Evolutionary conservation across 2,888 invertebrate genomes (phyloP), one percentile per base, ranked within the genome.

Genomic region (Aelia acuminata): DNA sequence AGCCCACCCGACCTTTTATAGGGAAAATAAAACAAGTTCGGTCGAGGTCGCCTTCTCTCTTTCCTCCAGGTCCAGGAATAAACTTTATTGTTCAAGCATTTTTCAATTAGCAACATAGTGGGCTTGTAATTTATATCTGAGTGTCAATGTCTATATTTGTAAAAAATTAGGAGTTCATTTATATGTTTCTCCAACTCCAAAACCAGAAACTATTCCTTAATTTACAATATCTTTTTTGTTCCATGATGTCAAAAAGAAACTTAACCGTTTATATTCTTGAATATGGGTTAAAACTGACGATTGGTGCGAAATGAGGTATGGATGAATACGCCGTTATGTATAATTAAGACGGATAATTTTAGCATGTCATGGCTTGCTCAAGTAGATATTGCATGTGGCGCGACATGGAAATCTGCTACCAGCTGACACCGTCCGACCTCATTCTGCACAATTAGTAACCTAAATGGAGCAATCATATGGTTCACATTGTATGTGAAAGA

Each of bases 1-100:
- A 22, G 39, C 75, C 20, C 39, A n/a, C 39, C 20, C 39, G 75
- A 75, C 75, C 75, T 75, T 75, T 75, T 75, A 39, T 75, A 35
- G 75, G 8, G 75, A 75, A 75, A 75, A 75, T 75, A 75, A 75
- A 75, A 75, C 26, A 75, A 43, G 39, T 75, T 39, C 75, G 75
- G 75, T 39, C 75, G 75, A 75, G 75, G 75, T 39, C 75, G 75
- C 20, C 75, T 0, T 20, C 22, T 20, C 35, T 70, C 35, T 13
- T 8, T 57, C 11, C 1, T 11, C 26, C 26, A 57, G 26, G 26
- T 57, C 26, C 26, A 57, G 57, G 8, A 57, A 57, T 57, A 57
- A 57, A 57, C 26, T 57, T 57, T 13, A 57, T 57, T 57, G 53
- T 53, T n/a, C 53, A 53, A 53, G 7, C 8, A 1, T 53, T 53